These are phyloP conservation scores for Germaria angustata DNA, from an alignment of 2,888 invertebrate species.

Conservation along the genomic window DNA sequence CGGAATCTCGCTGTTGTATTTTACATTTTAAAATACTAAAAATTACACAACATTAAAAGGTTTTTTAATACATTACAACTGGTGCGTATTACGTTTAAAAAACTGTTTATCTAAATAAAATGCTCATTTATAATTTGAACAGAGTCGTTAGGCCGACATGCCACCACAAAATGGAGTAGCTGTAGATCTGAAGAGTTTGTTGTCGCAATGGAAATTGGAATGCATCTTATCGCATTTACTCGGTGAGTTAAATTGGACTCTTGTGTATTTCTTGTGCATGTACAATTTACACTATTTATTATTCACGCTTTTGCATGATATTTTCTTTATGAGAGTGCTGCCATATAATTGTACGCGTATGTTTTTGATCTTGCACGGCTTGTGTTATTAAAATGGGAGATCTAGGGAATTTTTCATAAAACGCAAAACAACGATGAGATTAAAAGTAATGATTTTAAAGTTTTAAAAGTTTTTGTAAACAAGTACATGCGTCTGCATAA, in stretches of 20 bases:
- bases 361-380: not conserved
- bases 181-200: constrained; percentile 16
- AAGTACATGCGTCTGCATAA: too few species aligned
- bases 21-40: not conserved
- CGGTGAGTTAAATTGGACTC: constrained; percentile 32
- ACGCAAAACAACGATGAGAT: too few species aligned
- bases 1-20: not conserved
- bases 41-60: not conserved
- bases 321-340: not conserved
- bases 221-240: constrained; percentile 46
- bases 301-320: not conserved
- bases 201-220: constrained; percentile 55
- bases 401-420: not conserved
- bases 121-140: not conserved
- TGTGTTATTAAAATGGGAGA: not conserved
- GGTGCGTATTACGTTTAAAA: not conserved
- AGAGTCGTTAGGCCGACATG: not conserved
- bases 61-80: not conserved
- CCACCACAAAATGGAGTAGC: not conserved
- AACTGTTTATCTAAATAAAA: not conserved
- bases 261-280: not conserved
- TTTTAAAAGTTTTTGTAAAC: too few species aligned
- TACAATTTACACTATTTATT: constrained; percentile 10
- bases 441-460: too few species aligned
- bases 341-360: too few species aligned